Base-by-base conservation (phyloP, 1,140 invertebrate genomes). In the Drosophila yakuba region DNA sequence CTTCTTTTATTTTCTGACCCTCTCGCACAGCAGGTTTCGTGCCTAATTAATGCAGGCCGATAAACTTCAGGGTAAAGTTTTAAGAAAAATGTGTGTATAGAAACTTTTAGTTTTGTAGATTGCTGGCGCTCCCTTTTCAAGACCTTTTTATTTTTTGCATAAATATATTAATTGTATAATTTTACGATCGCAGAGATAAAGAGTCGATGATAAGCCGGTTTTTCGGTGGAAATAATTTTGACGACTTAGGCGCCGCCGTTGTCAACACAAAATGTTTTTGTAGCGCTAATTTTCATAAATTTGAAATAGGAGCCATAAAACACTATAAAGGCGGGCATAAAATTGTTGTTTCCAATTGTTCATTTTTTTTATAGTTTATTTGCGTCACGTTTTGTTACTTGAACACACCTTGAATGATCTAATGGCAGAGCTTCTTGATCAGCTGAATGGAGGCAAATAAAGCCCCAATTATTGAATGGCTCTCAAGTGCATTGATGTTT, bases 121-220 rank as follows among this genome's bases (percentile, higher is more conserved):
- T 59, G 23, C 52, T 52, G 84, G 62, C 84, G 80, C 83, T 71
- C 84, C 83, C 76, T 83, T 80, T 73, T 52, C 47, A 62, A 69
- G 38, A 43, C 35, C 35, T 44, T 7, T 64, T 11, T 89, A 74
- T 25, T 73, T 89, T 89, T 78, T 84, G 80, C 73, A 88, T 89
- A 80, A 62, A 88, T 77, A 74, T 68, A 89, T 83, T 84, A 84
- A 88, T 76, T 82, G 82, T 71, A 79, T 50, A 62, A 79, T 77
- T 89, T 75, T 83, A 66, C 54, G 71, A 51, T 69, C 72, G 32
- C 17, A 4, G 51, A 41, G 82, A 86, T 86, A 79, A 72, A 67
- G 25, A 39, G 50, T 45, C 15, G 57, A 32, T 77, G 83, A 88
- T 88, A 89, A 88, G 64, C 69, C 35, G 43, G 23, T 38, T 55